Conservation (phyloP, 2,888 invertebrate species). For the Apoderus coryli region DNA sequence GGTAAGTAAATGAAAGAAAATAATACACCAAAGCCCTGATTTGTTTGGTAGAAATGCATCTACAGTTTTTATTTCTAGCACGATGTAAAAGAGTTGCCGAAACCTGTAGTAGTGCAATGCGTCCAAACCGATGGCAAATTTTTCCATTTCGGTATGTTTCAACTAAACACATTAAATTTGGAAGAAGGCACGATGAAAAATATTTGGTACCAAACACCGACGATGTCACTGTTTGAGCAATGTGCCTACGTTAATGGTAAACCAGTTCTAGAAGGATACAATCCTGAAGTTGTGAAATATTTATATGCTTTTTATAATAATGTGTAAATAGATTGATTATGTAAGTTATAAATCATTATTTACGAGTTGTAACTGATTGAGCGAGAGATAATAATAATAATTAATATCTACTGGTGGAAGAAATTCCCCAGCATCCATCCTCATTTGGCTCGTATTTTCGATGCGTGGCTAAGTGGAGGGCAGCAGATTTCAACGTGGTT, state of each 20-base stretch:
- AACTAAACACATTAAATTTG: conserved; percentile 68
- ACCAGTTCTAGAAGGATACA: conserved; percentile 58
- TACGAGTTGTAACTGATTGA: too few relatives aligned
- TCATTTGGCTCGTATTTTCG: too few relatives aligned
- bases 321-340: too few relatives aligned
- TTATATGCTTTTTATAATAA: conserved; percentile 69
- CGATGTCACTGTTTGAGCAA: conserved; percentile 47
- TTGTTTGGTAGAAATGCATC: too few relatives aligned
- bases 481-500: too few relatives aligned
- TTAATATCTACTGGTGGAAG: too few relatives aligned
- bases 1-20: conserved; percentile 32
- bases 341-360: too few relatives aligned
- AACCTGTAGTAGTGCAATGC: conserved; percentile 70
- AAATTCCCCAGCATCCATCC: too few relatives aligned
- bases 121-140: conserved; percentile 64
- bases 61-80: conserved; percentile 1
- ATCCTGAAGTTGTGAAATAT: conserved; percentile 61
- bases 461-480: too few relatives aligned
- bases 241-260: conserved; percentile 49
- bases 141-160: conserved; percentile 71
- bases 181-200: conserved; percentile 49
- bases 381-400: too few relatives aligned
- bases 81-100: conserved; percentile 39
- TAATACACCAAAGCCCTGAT: too few relatives aligned
- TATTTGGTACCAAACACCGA: conserved; percentile 60